A percentile compares a stretch with the other conserved stretches of the same genome.
Conservation (phyloP, 2,888 invertebrate genomes). For the Parapristionchus giblindavisi region DNA sequence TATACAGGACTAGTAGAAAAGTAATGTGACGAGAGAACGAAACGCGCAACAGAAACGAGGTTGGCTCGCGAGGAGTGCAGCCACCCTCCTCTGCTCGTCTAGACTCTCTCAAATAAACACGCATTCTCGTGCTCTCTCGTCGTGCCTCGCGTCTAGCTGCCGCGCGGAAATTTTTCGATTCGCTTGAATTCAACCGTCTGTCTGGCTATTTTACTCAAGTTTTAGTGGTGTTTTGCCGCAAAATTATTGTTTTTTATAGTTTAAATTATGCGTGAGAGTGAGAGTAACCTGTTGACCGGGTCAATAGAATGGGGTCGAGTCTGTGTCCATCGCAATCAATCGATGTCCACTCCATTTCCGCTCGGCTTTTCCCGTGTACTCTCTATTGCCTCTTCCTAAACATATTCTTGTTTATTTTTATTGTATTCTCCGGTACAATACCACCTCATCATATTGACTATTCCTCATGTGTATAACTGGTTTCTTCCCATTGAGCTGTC, state of each 20-base stretch:
- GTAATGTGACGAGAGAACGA: not conserved
- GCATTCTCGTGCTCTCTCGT: conserved; percentile 37
- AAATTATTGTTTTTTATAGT: not conserved
- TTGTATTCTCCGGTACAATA: not conserved
- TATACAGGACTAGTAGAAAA: too few relatives aligned
- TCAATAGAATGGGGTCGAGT: conserved; percentile 16
- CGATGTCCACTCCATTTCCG: conserved; percentile 18
- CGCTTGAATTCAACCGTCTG: conserved; percentile 15
- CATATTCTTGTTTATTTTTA: not conserved
- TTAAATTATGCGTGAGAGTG: not conserved
- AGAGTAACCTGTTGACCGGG: not conserved
- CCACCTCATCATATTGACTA: not conserved
- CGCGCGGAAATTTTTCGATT: conserved; percentile 40
- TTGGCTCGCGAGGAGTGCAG: not conserved
- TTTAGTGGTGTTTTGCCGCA: not conserved
- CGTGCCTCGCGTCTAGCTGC: conserved; percentile 28
- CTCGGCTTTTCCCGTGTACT: not conserved
- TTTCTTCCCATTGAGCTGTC: not conserved
- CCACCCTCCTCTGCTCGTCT: conserved; percentile 25
- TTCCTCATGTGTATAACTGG: not conserved
- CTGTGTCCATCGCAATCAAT: conserved; percentile 8
- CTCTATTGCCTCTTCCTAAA: not conserved
- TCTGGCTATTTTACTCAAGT: conserved; percentile 19
- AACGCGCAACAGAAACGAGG: not conserved
- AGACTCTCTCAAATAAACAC: conserved; percentile 32